Base-by-base conservation (phyloP, 2,888 invertebrate genomes). In the Rhamphomyia laevipes region DNA sequence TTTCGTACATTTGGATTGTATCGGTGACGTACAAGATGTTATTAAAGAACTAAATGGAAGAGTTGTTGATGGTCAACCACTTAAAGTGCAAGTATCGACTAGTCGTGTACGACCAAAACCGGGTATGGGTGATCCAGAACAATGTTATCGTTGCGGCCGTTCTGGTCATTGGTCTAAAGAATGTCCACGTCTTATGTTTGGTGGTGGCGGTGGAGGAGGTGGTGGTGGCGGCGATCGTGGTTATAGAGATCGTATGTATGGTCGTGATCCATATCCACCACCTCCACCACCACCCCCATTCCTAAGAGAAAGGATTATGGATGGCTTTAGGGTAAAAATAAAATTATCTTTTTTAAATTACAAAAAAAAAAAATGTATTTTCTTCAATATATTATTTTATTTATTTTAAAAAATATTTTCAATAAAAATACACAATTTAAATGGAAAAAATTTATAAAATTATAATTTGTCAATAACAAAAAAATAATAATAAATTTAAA, bases 81-180 rank as follows among this genome's bases (percentile, higher is more conserved):
- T 95, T 77, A 89, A 90, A 75, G 92, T 95, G 61, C 93, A 95
- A 76, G 79, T 92, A 58, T 92, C 92, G 56, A 91, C 91, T 59
- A 90, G 89, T 73, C 86, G 89, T 72, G 93, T 93, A 47, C 80
- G 94, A 58, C 92, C 92, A 72, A 85, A 90, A 68, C 92, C 94
- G 64, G 93, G 94, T 62, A 94, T 94, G 93, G 93, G 93, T 66
- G 92, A 92, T 73, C 91, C 92, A 68, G 92, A 91, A 73, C 91
- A 90, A 73, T 94, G 93, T 76, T 92, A 91, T 76, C 84, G 89
- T 71, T 90, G 91, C 76, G 93, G 93, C 59, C 84, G 89, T 68
- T 88, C 89, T 67, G 94, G 93, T 58, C 93, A 94, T 75, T 93
- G 93, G 93, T 92, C 91, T 63, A 92, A 91, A 80, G 92, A 93